Conservation (phyloP, 2,113 vertebrate genomes). For the Zosterops japonicus region DNA sequence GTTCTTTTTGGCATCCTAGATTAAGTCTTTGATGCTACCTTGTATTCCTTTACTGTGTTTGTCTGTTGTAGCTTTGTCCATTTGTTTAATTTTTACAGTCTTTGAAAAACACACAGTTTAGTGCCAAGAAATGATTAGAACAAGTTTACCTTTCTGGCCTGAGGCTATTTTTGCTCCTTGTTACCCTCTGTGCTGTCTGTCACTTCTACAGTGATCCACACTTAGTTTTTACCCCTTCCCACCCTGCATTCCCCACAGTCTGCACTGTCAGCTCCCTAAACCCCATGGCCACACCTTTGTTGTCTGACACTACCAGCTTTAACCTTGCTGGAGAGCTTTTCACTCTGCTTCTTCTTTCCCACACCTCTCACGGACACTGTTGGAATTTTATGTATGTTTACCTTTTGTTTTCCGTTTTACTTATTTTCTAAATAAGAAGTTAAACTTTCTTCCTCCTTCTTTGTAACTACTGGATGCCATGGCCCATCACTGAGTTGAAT, state of each 20-base stretch:
- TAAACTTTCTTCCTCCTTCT: neutral
- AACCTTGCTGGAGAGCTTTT: neutral
- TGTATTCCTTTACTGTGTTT: neutral
- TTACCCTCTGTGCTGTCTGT: neutral
- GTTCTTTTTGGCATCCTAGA: neutral
- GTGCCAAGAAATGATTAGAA: neutral
- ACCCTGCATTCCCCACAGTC: accelerated
- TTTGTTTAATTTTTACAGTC: neutral
- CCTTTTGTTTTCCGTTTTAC: neutral
- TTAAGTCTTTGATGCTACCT: neutral
- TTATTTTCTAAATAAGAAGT: neutral
- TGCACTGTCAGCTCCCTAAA: neutral
- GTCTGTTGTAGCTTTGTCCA: neutral
- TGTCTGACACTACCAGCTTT: neutral
- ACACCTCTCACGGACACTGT: neutral
- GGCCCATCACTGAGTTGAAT: neutral
- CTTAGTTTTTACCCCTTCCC: neutral
- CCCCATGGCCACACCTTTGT: neutral
- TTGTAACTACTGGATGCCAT: neutral
- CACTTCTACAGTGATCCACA: neutral
- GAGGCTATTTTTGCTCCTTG: neutral
- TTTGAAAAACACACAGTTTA: neutral
- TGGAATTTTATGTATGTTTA: neutral
- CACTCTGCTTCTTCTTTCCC: neutral
- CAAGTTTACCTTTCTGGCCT: neutral